phyloP scores from a whole-genome alignment of 1,140 invertebrate genomes.

The Lithobius niger region DNA sequence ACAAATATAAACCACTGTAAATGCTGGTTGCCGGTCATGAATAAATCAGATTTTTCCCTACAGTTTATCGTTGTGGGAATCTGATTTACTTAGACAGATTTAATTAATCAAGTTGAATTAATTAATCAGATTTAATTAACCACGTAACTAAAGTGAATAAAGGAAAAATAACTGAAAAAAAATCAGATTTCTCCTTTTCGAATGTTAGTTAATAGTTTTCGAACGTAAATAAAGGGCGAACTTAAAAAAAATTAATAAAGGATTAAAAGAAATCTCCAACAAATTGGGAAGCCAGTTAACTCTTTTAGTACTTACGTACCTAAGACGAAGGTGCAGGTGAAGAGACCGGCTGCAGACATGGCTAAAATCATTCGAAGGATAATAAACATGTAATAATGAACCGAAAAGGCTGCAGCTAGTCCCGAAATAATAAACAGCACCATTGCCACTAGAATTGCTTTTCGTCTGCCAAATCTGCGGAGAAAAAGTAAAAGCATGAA shows the following conservation, averaged over 20 bases:
- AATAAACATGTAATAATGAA: constrained; percentile 16
- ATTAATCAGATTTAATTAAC: no score
- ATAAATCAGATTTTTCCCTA: no score
- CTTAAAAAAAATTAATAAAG: background rate
- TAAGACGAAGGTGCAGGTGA: constrained; percentile 18
- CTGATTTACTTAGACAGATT: no score
- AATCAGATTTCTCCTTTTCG: no score
- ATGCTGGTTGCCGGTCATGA: no score
- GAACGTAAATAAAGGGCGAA: no score
- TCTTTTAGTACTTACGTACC: constrained; percentile 15
- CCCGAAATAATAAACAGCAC: background rate
- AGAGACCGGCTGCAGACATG: constrained; percentile 16
- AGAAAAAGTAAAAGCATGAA: background rate
- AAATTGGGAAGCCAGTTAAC: background rate
- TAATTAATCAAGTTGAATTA: no score
- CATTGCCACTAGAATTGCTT: background rate
- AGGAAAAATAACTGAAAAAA: no score
- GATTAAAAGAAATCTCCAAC: background rate
- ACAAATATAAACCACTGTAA: no score
- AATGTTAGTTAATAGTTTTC: no score
- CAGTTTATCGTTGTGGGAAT: no score
- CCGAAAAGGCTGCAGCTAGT: constrained; percentile 2
- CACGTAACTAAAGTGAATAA: no score
- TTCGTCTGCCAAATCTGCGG: constrained; percentile 7
- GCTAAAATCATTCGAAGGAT: constrained; percentile 18